Percentiles rank a stretch among this genome's conserved stretches.
Evolutionary conservation across 2,888 invertebrate genomes (phyloP).

Genomic region (Melinopterus prodromus): DNA sequence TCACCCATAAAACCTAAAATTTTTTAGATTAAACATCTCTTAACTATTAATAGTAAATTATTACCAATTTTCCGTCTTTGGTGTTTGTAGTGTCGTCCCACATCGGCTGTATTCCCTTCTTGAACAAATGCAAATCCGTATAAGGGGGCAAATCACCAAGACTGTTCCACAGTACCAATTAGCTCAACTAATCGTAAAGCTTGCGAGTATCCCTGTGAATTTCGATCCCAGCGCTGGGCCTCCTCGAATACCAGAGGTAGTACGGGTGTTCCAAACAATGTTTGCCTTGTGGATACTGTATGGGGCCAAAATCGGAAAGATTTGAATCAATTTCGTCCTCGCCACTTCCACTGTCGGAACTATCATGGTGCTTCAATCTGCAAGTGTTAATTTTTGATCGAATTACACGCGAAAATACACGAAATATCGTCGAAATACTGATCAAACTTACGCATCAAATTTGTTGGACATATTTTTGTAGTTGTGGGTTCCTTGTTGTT

Average conservation of each 20-base stretch:
- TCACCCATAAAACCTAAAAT: constrained; percentile 78
- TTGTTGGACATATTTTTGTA: constrained; percentile 67
- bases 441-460: constrained; percentile 69
- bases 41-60: too few relatives aligned
- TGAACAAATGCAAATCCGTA: constrained; percentile 95
- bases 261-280: constrained; percentile 94
- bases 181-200: constrained; percentile 89
- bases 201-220: constrained; percentile 66
- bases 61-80: constrained; percentile 98
- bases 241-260: constrained; percentile 79
- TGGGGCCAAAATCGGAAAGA: constrained; percentile 65
- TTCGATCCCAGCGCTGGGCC: constrained; percentile 52
- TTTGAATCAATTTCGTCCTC: constrained; percentile 65
- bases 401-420: constrained; percentile 6
- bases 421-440: background rate
- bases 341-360: constrained; percentile 69
- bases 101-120: constrained; percentile 98
- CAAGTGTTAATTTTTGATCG: constrained; percentile 22
- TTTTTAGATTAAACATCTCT: too few relatives aligned
- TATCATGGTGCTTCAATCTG: constrained; percentile 61
- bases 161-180: constrained; percentile 94
- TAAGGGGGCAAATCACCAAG: constrained; percentile 91
- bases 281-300: constrained; percentile 83
- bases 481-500: background rate
- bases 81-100: constrained; percentile 99